These are phyloP conservation scores for Percopsis omiscomaycus DNA, from an alignment of 2,797 vertebrate genomes.

Conservation along the genomic window DNA sequence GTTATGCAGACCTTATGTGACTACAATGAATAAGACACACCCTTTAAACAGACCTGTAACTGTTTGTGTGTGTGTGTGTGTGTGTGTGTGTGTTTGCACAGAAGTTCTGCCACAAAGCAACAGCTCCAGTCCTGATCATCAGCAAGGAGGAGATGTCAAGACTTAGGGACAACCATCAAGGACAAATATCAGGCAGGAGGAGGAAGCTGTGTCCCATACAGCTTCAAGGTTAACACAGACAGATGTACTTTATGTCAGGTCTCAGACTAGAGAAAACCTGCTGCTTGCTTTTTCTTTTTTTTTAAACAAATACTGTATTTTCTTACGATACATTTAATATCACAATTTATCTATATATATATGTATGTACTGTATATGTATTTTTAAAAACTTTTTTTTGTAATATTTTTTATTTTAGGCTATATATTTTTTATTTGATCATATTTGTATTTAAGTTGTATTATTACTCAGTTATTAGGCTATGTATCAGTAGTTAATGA, in stretches of 20 bases:
- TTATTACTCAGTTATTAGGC: no score
- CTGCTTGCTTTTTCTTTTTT: background rate
- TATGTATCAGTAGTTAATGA: no score
- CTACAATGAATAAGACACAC: conserved; percentile 62
- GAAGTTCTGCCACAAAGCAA: conserved; percentile 74
- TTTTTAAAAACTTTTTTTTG: background rate
- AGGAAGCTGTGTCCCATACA: conserved; percentile 12
- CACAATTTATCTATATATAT: no score
- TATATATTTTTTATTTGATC: conserved; percentile 1
- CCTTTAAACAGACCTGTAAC: conserved; percentile 77
- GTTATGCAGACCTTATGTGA: background rate
- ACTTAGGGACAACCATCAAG: conserved; percentile 51
- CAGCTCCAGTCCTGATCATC: conserved; percentile 73
- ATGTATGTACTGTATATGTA: background rate
- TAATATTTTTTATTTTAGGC: background rate
- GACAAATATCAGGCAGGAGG: conserved; percentile 52
- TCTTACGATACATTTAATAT: background rate
- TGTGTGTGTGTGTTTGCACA: conserved; percentile 76
- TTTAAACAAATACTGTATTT: background rate
- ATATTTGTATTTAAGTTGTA: background rate
- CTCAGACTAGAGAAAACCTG: no score
- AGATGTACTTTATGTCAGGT: background rate
- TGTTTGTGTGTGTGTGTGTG: conserved; percentile 66
- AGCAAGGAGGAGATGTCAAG: conserved; percentile 66
- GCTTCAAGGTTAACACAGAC: conserved; percentile 54